Evolutionary conservation across 2,888 invertebrate genomes (phyloP), one percentile per base, ranked within the genome.

Genomic region (Tetragonula carbonaria): DNA sequence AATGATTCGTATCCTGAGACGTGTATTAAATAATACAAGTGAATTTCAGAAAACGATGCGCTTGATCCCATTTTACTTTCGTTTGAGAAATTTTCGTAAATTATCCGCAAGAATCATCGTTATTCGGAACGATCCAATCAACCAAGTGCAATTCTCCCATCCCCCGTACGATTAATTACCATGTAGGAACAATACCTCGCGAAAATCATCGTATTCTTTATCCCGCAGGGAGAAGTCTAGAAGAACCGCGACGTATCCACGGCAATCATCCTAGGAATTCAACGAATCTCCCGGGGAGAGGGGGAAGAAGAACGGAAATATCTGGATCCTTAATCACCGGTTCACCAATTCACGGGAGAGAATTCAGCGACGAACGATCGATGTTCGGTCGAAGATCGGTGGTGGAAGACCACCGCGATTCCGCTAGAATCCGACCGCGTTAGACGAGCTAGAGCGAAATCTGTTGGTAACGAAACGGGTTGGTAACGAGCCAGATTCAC

Each of bases 151-250:
- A 73, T 38, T 63, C 74, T 45, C 38, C 53, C 23, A 18, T 5
- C 16, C 38, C 14, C 23, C 8, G 28, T 13, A 4, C 28, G 14
- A 59, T 62, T 33, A 62, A 62, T 62, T 18, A 8, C 16, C 53
- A 53, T 6, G 38, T n/a, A n/a, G n/a, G 14, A 23, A 23, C 57
- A n/a, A n/a, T 59, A n/a, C n/a, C 14, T 59, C 23, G 57, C 57
- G 28, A 16, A 50, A 38, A 67, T 75, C 67, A 75, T 5, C 55
- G 55, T 38, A 67, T 76, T 83, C 59, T 76, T 82, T 68, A 50
- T 73, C 53, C 51, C n/a, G 16, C 70, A 80, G 81, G 71, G 2
- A 23, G 16, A 18, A 33, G 33, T 53, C 23, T 13, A 18, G 18
- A 63, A 28, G n/a, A 45, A 4, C 67, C 68, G 45, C 57, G 38